Evolutionary conservation across 2,797 vertebrate genomes (phyloP), one percentile per base, ranked within the genome.

Genomic region (Hyperoplus lanceolatus): DNA sequence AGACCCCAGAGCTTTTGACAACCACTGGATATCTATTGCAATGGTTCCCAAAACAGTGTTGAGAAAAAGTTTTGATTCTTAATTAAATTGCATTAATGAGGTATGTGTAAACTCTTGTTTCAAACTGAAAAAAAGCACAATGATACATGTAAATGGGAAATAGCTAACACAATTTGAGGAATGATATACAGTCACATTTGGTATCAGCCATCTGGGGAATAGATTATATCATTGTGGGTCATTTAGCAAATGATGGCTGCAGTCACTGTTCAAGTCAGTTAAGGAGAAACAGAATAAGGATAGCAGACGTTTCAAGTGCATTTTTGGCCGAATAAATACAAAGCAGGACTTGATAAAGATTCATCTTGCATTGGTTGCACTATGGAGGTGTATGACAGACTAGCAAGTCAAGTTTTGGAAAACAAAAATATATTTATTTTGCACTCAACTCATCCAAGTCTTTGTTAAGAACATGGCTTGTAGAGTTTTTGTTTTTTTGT

Each of bases 371-470:
- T 86, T 79, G 79, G 84, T 93, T 94, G 93, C 92, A 94, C 93
- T 93, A 89, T 60, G 80, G 89, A 87, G 85, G 70, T 79, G 49
- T 79, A 55, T 64, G 78, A 77, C 77, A 81, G 80, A 86, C 29
- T 29, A 68, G 72, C 73, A 79, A 77, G 77, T 79, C 60, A 79
- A 64, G 58, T 59, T 77, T 84, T 60, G n/a, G 15, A n/a, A n/a
- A 38, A 51, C 60, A 82, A 70, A 79, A 66, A 82, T 7, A 74
- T 9, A 72, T 29, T 79, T 79, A 70, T 76, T 91, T 95, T 95
- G 94, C 95, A 95, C 95, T 95, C 85, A 79, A 90, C 86, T 93
- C 89, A 79, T 82, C 81, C 80, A 90, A 80, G 92, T 93, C 90
- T 82, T 75, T 93, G 93, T 94, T 92, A 16, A 91, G 77, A 94